Evolutionary conservation across 1,140 invertebrate species (phyloP), one percentile per base, ranked within the genome.

Genomic region (Radopholus similis): DNA sequence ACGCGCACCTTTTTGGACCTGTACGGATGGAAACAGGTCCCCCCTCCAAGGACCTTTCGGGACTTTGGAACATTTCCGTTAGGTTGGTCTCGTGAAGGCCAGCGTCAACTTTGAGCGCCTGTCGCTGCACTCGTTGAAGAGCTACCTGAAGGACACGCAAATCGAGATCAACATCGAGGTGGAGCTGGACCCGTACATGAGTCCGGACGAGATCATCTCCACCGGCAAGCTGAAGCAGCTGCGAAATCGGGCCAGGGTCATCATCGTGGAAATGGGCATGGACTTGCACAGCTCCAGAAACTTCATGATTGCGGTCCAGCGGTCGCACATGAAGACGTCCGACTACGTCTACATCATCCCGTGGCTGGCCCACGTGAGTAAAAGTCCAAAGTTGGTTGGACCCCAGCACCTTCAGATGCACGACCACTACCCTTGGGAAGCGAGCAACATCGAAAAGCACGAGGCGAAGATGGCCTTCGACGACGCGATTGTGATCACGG

Each of bases 361-460:
- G 13, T 81, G 79, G 79, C 57, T 82, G 21, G 77, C 79, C 38
- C 79, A 81, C 69, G 78, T 81, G 70, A 65, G 64, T 38, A 67
- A 21, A 40, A 59, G 15, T 23, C 21, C 2, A 40, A 51, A 51
- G 30, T 26, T 9, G 30, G 30, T 30, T 60, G 28, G 35, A 38
- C 26, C 26, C 37, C 26, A 4, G 11, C 2, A 8, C 2, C 11
- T 8, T 28, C 42, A 81, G 77, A 60, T 78, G 28, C 73, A 78
- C 47, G 80, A 81, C 47, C 80, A 81, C 49, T 82, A 81, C 49
- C 79, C 79, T 0, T 81, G 79, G 79, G 80, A 81, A 64, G 75
- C 77, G 21, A 70, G 66, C 13, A 81, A 78, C 54, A 66, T 82
- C 37, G 79, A 81, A 42, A 81, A 82, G 65, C 51, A 30, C 15